Evolutionary conservation across 2,888 invertebrate species (phyloP).

Genomic region (Agrochola macilenta): DNA sequence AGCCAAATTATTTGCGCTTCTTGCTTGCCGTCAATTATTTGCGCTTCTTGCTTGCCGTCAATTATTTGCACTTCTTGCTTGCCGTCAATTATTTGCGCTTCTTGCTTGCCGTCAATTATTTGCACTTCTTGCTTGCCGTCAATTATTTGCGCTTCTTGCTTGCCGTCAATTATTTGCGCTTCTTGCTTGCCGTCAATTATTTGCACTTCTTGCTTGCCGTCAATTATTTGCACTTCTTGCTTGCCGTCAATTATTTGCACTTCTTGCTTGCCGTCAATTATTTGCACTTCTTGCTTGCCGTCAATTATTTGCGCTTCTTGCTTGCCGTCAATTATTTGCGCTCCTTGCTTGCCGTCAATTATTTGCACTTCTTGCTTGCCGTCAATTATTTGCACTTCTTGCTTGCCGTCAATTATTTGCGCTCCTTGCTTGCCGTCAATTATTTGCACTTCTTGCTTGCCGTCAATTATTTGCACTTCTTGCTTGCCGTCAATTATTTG

Average conservation of each 20-base stretch:
- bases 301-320: conserved; percentile 19
- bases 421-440: conserved; percentile 11
- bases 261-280: conserved; percentile 13
- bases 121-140: conserved; percentile 14
- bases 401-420: conserved; percentile 2
- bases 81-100: conserved; percentile 8
- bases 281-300: conserved; percentile 6
- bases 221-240: conserved; percentile 10
- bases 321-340: background rate
- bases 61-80: conserved; percentile 5
- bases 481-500: conserved; percentile 2
- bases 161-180: conserved; percentile 2
- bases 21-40: conserved; percentile 6
- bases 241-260: conserved; percentile 1
- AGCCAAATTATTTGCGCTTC: background rate
- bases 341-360: conserved; percentile 11
- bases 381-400: conserved; percentile 17
- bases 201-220: conserved; percentile 12
- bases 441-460: conserved; percentile 5
- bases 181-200: conserved; percentile 11
- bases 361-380: conserved; percentile 9
- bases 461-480: conserved; percentile 17
- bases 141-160: conserved; percentile 9
- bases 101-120: conserved; percentile 8
- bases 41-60: conserved; percentile 15